phyloP scores from a whole-genome alignment of 92 coral and sea anemone genomes.

The Siderastrea siderea region DNA sequence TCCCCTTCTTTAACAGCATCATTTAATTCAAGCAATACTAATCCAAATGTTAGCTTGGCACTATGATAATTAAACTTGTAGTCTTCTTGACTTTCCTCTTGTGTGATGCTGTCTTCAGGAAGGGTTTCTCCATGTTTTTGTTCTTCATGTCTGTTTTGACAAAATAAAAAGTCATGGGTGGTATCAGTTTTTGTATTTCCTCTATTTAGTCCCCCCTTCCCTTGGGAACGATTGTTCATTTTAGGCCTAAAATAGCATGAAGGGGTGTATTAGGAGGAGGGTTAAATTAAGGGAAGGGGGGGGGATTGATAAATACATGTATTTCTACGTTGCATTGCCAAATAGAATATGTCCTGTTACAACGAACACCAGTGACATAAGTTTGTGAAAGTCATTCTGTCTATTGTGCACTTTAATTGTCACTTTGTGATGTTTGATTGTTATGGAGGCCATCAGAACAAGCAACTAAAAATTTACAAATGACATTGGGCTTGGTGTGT shows the following conservation, averaged over 20 bases:
- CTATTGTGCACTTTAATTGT: no score
- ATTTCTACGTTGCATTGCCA: neutral
- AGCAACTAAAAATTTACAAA: neutral
- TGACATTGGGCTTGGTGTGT: no score
- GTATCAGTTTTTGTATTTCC: neutral
- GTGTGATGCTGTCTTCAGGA: constrained; percentile 19
- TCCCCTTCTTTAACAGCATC: constrained; percentile 69
- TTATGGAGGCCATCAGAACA: neutral
- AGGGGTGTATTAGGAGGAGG: no score
- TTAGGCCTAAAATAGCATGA: no score
- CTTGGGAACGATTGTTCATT: no score
- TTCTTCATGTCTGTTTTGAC: constrained; percentile 46
- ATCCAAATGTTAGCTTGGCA: constrained; percentile 14
- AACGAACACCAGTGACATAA: neutral
- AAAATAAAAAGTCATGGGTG: neutral
- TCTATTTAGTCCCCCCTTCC: no score
- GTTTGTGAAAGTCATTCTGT: neutral
- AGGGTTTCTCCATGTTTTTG: constrained; percentile 50
- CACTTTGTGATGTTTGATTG: no score
- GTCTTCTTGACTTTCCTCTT: constrained; percentile 45
- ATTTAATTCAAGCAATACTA: constrained; percentile 29
- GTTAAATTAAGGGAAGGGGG: no score
- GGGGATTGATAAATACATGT: no score
- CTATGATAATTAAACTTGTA: constrained; percentile 5
- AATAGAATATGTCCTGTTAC: neutral